A percentile compares a stretch with the other conserved stretches of the same genome.
phyloP scores from a whole-genome alignment of 2,113 vertebrate genomes.

The Tautogolabrus adspersus region DNA sequence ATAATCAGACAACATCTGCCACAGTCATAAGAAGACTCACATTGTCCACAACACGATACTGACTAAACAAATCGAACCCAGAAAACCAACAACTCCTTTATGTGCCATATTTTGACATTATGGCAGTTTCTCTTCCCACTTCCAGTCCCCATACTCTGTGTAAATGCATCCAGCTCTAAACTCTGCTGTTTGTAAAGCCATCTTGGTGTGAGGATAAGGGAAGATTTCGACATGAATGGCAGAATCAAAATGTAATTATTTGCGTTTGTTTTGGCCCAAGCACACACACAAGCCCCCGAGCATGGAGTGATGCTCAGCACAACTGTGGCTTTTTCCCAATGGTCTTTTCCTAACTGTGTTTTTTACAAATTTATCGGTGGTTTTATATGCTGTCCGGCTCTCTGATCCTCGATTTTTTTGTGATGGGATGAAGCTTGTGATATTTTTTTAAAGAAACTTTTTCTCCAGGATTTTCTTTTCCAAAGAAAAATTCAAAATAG shows the following conservation, averaged over 20 bases:
- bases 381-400: slow-evolving; percentile 67
- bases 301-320: slow-evolving; percentile 45
- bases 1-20: slow-evolving; percentile 98
- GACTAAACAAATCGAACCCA: slow-evolving; percentile 12
- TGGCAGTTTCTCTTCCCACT: slow-evolving; percentile 5
- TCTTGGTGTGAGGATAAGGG: slow-evolving; percentile 8
- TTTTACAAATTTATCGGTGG: slow-evolving; percentile 63
- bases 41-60: slow-evolving; percentile 9
- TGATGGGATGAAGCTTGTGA: slow-evolving; percentile 53
- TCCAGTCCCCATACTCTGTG: slow-evolving; percentile 22
- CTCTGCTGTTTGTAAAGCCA: slow-evolving; percentile 26
- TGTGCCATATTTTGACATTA: background rate
- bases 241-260: slow-evolving; percentile 40
- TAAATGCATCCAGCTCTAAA: slow-evolving; percentile 15
- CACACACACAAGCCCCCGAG: slow-evolving; percentile 18
- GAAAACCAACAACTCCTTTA: slow-evolving; percentile 17
- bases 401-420: slow-evolving; percentile 61
- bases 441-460: slow-evolving; percentile 43
- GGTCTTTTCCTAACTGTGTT: slow-evolving; percentile 66
- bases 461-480: slow-evolving; percentile 53
- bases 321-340: slow-evolving; percentile 46
- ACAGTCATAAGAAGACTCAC: slow-evolving; percentile 86
- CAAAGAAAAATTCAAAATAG: slow-evolving; percentile 38
- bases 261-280: slow-evolving; percentile 43
- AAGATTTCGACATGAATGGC: slow-evolving; percentile 35